These are phyloP conservation scores for Ormyrus rosae DNA, from an alignment of 2,888 invertebrate species.

Conservation along the genomic window DNA sequence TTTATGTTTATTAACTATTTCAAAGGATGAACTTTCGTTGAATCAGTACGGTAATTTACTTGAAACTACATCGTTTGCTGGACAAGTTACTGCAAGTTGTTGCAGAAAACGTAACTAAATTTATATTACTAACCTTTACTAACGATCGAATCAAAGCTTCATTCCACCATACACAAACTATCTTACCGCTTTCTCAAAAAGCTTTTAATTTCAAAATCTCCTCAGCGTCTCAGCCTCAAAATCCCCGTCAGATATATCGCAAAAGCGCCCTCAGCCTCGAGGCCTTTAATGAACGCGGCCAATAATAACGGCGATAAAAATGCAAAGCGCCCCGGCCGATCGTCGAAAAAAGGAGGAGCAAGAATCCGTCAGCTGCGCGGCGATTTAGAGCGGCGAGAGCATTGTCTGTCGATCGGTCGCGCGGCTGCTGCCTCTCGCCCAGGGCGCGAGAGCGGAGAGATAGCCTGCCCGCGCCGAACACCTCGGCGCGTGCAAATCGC, in stretches of 20 bases:
- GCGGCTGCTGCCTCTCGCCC: background rate
- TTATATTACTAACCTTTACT: no score
- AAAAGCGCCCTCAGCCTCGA: background rate
- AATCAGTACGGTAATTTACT: no score
- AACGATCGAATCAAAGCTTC: no score
- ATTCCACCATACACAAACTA: no score
- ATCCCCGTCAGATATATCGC: background rate
- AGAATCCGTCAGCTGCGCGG: conserved; percentile 27
- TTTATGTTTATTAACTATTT: no score
- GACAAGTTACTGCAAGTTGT: no score
- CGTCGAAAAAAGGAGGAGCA: background rate
- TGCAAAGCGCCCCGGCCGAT: background rate
- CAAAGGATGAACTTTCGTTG: no score
- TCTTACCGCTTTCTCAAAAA: no score
- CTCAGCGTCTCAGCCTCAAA: background rate
- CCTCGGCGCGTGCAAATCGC: conserved; percentile 12
- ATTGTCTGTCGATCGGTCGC: conserved; percentile 32
- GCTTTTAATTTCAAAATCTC: no score
- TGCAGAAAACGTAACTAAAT: no score
- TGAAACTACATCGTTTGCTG: no score
- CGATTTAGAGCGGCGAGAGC: background rate
- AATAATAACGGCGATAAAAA: conserved; percentile 8
- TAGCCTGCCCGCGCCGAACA: background rate
- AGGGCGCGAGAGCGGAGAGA: conserved; percentile 1
- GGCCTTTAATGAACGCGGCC: background rate